phyloP scores from a whole-genome alignment of 2,888 invertebrate species.

The Muschampia plurimacula region DNA sequence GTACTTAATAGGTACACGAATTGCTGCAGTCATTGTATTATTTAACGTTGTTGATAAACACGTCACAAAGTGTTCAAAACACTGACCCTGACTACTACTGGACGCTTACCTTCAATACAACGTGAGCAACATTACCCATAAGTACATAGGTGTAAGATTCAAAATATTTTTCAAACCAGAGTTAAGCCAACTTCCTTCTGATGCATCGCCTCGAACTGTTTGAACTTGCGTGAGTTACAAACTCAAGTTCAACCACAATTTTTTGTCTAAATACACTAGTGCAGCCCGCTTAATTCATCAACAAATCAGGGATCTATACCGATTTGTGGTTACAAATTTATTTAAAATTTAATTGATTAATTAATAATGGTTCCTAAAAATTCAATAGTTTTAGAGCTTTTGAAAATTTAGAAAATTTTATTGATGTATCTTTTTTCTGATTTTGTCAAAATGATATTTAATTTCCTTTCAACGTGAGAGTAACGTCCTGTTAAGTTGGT shows the following conservation, averaged over 20 bases:
- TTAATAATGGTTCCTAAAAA: too few species aligned
- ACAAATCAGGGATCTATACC: background rate
- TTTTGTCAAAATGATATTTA: too few species aligned
- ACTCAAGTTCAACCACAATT: conserved; percentile 15
- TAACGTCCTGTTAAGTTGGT: too few species aligned
- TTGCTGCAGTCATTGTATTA: conserved; percentile 19
- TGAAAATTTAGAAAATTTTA: too few species aligned
- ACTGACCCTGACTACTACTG: conserved; percentile 30
- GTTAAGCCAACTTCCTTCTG: conserved; percentile 40
- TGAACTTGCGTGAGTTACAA: conserved; percentile 24
- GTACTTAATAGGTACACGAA: conserved; percentile 23
- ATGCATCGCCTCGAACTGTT: conserved; percentile 36
- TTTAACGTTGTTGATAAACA: conserved; percentile 23
- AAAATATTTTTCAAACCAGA: conserved; percentile 21
- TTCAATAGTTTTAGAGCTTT: background rate
- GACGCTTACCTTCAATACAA: conserved; percentile 31
- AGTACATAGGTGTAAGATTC: conserved; percentile 15
- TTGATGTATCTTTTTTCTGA: too few species aligned
- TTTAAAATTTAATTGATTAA: background rate
- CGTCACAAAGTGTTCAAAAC: conserved; percentile 18
- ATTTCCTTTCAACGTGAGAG: too few species aligned
- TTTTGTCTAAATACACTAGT: conserved; percentile 3
- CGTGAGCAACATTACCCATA: conserved; percentile 12
- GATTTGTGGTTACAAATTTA: background rate
- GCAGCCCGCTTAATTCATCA: background rate